Percentiles rank a stretch among this genome's conserved stretches.
These are phyloP conservation scores for Sternotherus odoratus DNA, from an alignment of 2,797 vertebrate genomes.

Conservation along the genomic window DNA sequence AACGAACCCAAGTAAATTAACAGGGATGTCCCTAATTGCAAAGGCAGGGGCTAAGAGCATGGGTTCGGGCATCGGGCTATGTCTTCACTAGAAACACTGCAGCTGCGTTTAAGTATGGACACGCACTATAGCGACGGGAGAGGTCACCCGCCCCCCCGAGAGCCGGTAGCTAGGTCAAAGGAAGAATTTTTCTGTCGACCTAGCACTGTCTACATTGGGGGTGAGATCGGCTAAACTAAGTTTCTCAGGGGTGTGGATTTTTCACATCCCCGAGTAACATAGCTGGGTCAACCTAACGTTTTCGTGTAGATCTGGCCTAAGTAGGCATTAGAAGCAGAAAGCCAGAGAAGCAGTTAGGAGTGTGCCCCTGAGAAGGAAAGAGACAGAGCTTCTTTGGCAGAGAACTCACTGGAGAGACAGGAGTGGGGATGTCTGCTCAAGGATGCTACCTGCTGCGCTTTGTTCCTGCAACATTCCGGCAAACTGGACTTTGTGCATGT, in stretches of 20 bases:
- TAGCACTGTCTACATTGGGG: background rate
- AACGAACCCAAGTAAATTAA: background rate
- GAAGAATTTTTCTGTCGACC: background rate
- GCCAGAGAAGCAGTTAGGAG: background rate
- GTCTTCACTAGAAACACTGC: background rate
- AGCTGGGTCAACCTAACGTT: background rate
- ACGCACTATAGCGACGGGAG: background rate
- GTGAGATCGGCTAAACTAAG: background rate
- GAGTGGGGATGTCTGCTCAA: background rate
- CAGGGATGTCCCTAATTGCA: background rate
- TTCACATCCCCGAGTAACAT: background rate
- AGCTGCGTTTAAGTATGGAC: background rate
- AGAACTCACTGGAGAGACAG: background rate
- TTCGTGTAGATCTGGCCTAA: background rate
- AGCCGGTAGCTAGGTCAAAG: background rate
- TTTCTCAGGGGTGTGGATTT: background rate
- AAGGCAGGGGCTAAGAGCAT: background rate
- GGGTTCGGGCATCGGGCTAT: background rate
- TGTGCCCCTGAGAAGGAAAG: background rate
- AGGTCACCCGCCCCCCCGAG: background rate
- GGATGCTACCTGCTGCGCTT: background rate
- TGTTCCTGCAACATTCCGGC: background rate
- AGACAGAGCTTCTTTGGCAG: background rate
- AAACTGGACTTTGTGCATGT: background rate
- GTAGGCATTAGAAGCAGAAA: background rate